Percentiles rank a stretch among this genome's conserved stretches.
phyloP scores from a whole-genome alignment of 2,113 vertebrate genomes.

The Pterocles gutturalis region DNA sequence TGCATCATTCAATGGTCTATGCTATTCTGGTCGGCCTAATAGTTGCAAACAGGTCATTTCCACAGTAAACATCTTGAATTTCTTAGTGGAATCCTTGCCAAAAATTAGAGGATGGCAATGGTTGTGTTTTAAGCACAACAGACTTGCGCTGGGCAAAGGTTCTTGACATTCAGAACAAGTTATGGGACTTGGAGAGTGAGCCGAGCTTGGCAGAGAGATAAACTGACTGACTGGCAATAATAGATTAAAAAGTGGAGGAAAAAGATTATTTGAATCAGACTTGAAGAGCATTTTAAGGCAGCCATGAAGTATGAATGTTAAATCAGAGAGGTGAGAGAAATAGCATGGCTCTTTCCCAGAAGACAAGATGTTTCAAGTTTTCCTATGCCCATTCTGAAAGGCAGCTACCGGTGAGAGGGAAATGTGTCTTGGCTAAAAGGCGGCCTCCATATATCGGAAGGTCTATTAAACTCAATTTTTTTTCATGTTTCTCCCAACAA shows the following conservation, averaged over 20 bases:
- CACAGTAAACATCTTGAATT: neutral
- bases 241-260: neutral
- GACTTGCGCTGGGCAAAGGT: neutral
- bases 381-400: neutral
- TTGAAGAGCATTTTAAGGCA: neutral
- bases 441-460: rapidly evolving
- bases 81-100: neutral
- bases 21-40: neutral
- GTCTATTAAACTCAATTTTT: neutral
- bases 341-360: neutral
- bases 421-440: neutral
- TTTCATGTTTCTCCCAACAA: neutral
- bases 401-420: neutral
- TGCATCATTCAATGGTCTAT: neutral
- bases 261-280: neutral
- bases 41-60: neutral
- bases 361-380: neutral
- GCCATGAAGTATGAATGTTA: neutral
- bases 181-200: neutral
- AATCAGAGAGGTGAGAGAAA: neutral
- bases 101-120: neutral
- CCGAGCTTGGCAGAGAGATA: neutral
- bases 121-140: neutral
- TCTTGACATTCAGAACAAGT: neutral
- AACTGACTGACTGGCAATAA: neutral